These are phyloP conservation scores for Melanitta fusca DNA, from an alignment of 2,797 vertebrate genomes.

Conservation along the genomic window DNA sequence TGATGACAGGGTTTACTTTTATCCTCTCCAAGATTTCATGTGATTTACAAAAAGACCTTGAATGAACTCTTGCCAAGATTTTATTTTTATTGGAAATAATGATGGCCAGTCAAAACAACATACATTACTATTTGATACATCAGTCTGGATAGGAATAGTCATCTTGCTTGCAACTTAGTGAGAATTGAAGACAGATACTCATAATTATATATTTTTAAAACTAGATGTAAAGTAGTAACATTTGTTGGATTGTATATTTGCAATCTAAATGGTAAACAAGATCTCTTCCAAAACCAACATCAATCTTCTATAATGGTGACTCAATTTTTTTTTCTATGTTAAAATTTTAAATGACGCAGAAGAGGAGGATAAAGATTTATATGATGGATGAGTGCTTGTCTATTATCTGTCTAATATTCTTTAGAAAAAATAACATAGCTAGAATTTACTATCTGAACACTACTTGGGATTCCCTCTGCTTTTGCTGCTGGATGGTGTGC, in stretches of 20 bases:
- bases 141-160: background rate
- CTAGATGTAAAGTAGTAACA: background rate
- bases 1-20: background rate
- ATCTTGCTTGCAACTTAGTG: background rate
- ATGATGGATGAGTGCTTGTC: background rate
- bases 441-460: background rate
- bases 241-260: background rate
- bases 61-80: background rate
- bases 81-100: background rate
- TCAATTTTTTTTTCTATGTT: background rate
- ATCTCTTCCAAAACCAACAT: background rate
- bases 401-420: background rate
- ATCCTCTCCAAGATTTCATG: background rate
- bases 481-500: background rate
- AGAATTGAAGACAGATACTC: background rate
- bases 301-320: background rate
- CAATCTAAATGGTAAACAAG: background rate
- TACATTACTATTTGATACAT: background rate
- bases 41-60: background rate
- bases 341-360: background rate
- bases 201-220: background rate
- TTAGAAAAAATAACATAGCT: background rate
- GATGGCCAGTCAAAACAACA: background rate
- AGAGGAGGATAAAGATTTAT: background rate
- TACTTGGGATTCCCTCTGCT: background rate